These are phyloP conservation scores for Telmatherina bonti DNA, from an alignment of 2,797 vertebrate genomes.

Conservation along the genomic window DNA sequence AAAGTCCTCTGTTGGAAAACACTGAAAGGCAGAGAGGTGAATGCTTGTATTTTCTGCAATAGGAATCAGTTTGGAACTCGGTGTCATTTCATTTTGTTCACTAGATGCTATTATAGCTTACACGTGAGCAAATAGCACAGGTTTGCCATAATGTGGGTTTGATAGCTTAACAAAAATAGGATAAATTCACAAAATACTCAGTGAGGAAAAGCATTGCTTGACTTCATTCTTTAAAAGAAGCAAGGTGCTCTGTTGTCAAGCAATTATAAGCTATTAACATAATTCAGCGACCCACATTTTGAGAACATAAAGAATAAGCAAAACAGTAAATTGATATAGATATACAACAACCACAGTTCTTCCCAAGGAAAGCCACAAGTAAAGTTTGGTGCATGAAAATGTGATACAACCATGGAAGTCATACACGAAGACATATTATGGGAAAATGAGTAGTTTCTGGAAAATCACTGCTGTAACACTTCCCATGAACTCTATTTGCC, in stretches of 20 bases:
- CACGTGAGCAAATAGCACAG: constrained; percentile 10
- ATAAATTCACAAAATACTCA: not conserved
- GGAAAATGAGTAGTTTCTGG: not conserved
- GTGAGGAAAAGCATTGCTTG: not conserved
- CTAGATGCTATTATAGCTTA: constrained; percentile 21
- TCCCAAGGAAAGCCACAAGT: not conserved
- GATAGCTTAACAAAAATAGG: not conserved
- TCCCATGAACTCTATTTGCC: not conserved
- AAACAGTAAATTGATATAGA: not conserved
- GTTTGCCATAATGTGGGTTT: not conserved
- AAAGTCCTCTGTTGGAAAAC: constrained; percentile 74
- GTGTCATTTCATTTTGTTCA: constrained; percentile 37
- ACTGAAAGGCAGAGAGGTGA: constrained; percentile 53
- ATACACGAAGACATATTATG: not conserved
- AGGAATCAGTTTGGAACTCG: constrained; percentile 47
- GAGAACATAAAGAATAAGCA: not conserved
- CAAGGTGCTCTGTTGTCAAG: not conserved
- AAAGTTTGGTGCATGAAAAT: not conserved
- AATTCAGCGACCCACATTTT: not conserved
- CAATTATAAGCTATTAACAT: not conserved
- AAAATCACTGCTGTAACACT: not conserved
- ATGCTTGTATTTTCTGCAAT: constrained; percentile 56
- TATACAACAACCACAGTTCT: not conserved
- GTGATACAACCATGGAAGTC: no score
- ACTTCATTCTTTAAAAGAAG: not conserved